Evolutionary conservation across 2,888 invertebrate genomes (phyloP).

Genomic region (Oeneis ivallda): DNA sequence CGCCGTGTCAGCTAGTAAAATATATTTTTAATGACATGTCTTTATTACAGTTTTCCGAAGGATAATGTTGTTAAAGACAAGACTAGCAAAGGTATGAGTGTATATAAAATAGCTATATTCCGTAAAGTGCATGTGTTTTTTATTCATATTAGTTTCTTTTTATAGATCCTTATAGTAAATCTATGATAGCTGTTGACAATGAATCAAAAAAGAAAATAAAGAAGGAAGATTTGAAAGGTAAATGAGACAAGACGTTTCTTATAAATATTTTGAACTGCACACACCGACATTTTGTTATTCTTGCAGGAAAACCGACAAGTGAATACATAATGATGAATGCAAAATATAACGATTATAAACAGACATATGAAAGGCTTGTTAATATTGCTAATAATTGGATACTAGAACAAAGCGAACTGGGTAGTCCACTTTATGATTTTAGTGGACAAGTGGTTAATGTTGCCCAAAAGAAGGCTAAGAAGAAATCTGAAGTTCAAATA

Average conservation of each 20-base stretch:
- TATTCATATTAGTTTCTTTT: slow-evolving; percentile 26
- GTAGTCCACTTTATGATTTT: slow-evolving; percentile 57
- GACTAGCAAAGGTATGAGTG: slow-evolving; percentile 32
- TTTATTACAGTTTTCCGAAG: slow-evolving; percentile 24
- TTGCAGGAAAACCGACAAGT: slow-evolving; percentile 57
- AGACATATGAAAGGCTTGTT: slow-evolving; percentile 63
- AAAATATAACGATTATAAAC: slow-evolving; percentile 67
- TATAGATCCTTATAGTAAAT: slow-evolving; percentile 44
- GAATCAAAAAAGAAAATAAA: slow-evolving; percentile 66
- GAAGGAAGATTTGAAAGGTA: slow-evolving; percentile 65
- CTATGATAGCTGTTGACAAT: slow-evolving; percentile 46
- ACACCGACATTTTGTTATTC: slow-evolving; percentile 7
- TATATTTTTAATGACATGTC: background rate
- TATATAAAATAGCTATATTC: background rate
- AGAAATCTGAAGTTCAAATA: slow-evolving; percentile 65
- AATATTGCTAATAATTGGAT: slow-evolving; percentile 72
- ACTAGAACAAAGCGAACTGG: slow-evolving; percentile 61
- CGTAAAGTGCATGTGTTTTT: background rate
- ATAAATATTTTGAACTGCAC: background rate
- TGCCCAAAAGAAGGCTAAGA: slow-evolving; percentile 63
- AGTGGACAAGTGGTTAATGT: slow-evolving; percentile 61
- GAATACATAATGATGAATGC: slow-evolving; percentile 60
- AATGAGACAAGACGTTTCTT: background rate
- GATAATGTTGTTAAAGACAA: slow-evolving; percentile 25
- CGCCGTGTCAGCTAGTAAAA: too few relatives aligned